Base-by-base conservation (phyloP, 1,140 invertebrate species). In the Coboldia fuscipes region DNA sequence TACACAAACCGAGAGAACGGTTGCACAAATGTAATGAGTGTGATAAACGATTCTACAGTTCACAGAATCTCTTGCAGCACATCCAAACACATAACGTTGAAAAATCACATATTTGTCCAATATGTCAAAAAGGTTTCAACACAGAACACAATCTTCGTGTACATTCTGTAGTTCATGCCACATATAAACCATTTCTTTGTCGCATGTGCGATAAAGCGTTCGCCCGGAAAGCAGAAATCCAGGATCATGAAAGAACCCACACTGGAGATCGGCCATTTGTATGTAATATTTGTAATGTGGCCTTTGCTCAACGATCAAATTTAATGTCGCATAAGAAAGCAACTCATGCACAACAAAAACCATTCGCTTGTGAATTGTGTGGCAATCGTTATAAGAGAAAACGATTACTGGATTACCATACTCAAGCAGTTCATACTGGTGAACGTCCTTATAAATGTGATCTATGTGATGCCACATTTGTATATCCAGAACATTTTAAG, bases 401-500 rank as follows among this genome's bases (percentile, higher is more conserved):
- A 14, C 56, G 72, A 37, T 55, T 85, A 6, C 49, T 84, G 6
- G 75, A 83, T 48, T 83, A 84, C 50, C 81, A 88, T 46, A 68
- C 75, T 30, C 79, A 80, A 54, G 74, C 78, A 2, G 68, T 68
- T 1, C 82, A 88, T 50, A 82, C 74, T 0, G 75, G 77, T 15
- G 73, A 82, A 54, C 54, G 78, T 1, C 78, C 82, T 1, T 72
- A 72, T 34, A 69, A 73, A 43, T 86, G 81, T 46, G 55, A 66
- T 2, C 53, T 69, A 0, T 86, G 81, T 45, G 55, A 62, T 23
- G 74, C 79, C 2, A 74, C 71, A 0, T 86, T 88, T 54, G 75
- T 80, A 10, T 83, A 84, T 56, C 75, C 76, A 0, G 76, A 82
- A 45, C 79, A 83, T 46, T 78, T 74, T 45, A 82, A 80, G 48